Evolutionary conservation across 1,140 invertebrate genomes (phyloP), one percentile per base, ranked within the genome.

Genomic region (Meloidogyne floridensis): DNA sequence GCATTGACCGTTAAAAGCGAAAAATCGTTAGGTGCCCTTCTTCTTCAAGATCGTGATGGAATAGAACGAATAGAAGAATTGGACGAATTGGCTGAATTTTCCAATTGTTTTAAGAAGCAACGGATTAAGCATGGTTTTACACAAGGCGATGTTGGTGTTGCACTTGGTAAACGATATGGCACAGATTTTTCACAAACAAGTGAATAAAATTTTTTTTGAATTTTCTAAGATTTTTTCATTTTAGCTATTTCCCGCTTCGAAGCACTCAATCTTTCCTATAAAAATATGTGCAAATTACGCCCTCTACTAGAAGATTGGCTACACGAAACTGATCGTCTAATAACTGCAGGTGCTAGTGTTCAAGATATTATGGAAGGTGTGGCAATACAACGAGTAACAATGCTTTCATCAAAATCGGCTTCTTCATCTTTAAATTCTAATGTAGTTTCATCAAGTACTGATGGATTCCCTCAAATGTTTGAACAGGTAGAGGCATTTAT

Each of bases 251-350:
- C 96, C 43, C 92, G 97, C 90, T 99, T 99, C 91, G 97, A 99
- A 91, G 97, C 97, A 0, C 92, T 98, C 47, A 98, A 99, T 91
- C 92, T 99, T 42, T 98, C 96, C 84, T 98, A 98, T 91, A 98
- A 98, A 91, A 99, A 99, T 90, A 99, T 99, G 97, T 98, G 97
- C 92, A 99, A 99, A 91, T 91, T 98, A 87, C 98, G 98, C 91
- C 97, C 97, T 0, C 91, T 98, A 70, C 92, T 99, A 10, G 95
- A 98, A 90, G 97, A 98, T 90, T 98, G 97, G 97, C 91, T 99
- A 43, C 94, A 96, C 89, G 96, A 98, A 91, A 96, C 96, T 0
- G 96, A 98, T 91, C 94, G 94, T 83, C 94, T 94, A 15, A 91
- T 96, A 59, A 83, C 81, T 81, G 77, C 53, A 47, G 88, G 89